Percentiles rank a stretch among this genome's conserved stretches.
These are phyloP conservation scores for Stenichneumon culpator DNA, from an alignment of 2,888 invertebrate genomes.

Conservation along the genomic window DNA sequence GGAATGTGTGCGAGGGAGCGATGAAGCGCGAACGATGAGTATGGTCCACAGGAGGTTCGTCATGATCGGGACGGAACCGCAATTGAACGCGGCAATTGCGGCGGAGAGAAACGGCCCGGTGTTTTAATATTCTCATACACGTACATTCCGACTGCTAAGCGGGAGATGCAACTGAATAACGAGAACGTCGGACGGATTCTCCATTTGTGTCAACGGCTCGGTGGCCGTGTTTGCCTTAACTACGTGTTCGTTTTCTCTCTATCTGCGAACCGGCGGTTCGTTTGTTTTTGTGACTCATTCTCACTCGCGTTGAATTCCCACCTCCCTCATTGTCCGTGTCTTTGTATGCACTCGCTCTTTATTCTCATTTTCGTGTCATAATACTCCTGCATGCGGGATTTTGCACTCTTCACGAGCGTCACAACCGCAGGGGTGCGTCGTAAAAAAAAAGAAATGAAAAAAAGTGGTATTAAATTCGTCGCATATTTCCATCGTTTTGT, in stretches of 20 bases:
- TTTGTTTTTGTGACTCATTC: constrained; percentile 27
- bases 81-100: not conserved
- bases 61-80: not conserved
- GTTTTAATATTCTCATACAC: constrained; percentile 1
- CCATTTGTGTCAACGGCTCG: constrained; percentile 3
- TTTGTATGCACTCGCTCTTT: not conserved
- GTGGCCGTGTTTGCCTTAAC: constrained; percentile 15
- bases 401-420: not conserved
- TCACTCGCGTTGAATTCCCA: not conserved
- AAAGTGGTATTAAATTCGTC: constrained; percentile 70
- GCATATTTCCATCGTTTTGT: constrained; percentile 65
- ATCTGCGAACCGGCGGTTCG: constrained; percentile 11
- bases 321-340: not conserved
- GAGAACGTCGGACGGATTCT: constrained; percentile 14
- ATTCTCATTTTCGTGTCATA: constrained; percentile 8
- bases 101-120: not conserved
- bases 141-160: not conserved
- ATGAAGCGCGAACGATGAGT: not conserved
- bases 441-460: constrained; percentile 53
- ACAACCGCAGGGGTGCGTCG: constrained; percentile 48
- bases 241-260: constrained; percentile 21
- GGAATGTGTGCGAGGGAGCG: not conserved
- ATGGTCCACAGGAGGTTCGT: not conserved
- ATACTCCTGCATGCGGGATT: not conserved
- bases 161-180: not conserved